Evolutionary conservation across 1,140 invertebrate genomes (phyloP).

Genomic region (Papilio polytes): DNA sequence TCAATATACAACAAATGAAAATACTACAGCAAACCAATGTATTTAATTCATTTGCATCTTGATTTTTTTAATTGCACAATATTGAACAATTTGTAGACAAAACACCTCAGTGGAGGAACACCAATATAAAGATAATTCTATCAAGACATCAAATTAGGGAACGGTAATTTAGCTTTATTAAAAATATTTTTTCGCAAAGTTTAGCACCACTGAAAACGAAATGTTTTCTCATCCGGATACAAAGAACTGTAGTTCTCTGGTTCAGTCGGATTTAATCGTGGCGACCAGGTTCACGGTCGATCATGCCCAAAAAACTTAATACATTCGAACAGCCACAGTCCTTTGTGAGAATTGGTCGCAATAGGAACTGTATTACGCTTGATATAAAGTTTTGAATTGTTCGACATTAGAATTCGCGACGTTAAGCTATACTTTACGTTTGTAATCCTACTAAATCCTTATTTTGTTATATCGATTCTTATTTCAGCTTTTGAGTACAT

Average conservation of each 20-base stretch:
- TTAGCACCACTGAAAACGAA: conserved; percentile 34
- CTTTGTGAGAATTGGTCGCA: background rate
- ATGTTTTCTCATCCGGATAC: conserved; percentile 24
- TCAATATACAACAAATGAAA: no score
- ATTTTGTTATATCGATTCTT: background rate
- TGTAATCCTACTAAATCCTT: background rate
- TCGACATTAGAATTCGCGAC: background rate
- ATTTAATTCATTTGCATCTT: background rate
- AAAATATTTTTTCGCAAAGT: background rate
- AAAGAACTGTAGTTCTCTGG: conserved; percentile 40
- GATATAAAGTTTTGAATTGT: conserved; percentile 8
- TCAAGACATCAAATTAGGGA: background rate
- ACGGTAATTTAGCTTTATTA: background rate
- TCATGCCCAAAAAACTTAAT: conserved; percentile 42
- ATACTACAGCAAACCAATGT: no score
- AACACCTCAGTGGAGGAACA: background rate
- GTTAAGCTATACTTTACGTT: background rate
- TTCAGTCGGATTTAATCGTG: conserved; percentile 41
- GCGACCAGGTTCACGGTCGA: conserved; percentile 44
- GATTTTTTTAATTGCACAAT: background rate
- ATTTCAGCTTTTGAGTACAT: background rate
- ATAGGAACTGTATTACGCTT: background rate
- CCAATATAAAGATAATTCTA: background rate
- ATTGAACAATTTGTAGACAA: background rate
- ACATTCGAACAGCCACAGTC: conserved; percentile 14